A percentile compares a stretch with the other conserved stretches of the same genome.
Conservation (phyloP, 2,888 invertebrate species). For the Terebella lapidaria region DNA sequence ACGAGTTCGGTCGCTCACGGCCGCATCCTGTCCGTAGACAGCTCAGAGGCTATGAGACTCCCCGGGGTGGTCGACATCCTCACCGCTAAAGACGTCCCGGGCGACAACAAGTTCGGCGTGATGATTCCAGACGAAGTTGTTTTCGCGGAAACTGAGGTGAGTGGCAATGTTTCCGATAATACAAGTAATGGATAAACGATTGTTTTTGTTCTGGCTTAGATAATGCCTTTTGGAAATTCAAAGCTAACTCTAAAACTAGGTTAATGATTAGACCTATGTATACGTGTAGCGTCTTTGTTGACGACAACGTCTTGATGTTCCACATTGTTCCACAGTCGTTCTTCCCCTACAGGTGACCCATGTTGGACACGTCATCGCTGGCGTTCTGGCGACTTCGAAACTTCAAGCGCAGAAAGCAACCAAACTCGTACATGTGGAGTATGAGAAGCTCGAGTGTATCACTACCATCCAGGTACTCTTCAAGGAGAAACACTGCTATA, state of each 20-base stretch:
- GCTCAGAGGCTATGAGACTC: slow-evolving; percentile 66
- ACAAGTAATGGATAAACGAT: too few species aligned
- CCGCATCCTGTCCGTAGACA: slow-evolving; percentile 60
- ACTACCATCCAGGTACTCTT: not conserved
- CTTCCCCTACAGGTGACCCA: not conserved
- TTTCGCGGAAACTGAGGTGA: slow-evolving; percentile 70
- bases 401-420: not conserved
- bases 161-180: too few species aligned
- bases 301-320: too few species aligned
- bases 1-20: not conserved
- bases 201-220: too few species aligned
- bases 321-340: too few species aligned
- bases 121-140: slow-evolving; percentile 76
- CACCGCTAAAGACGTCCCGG: slow-evolving; percentile 71
- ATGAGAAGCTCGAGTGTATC: not conserved
- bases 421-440: not conserved
- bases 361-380: not conserved
- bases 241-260: too few species aligned
- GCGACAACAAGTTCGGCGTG: slow-evolving; percentile 67
- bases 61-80: slow-evolving; percentile 77
- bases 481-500: too few species aligned
- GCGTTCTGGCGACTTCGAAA: not conserved
- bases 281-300: too few species aligned
- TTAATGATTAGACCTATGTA: too few species aligned
- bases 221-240: too few species aligned